These are phyloP conservation scores for Sebastes minor DNA, from an alignment of 2,797 vertebrate species.

Conservation along the genomic window DNA sequence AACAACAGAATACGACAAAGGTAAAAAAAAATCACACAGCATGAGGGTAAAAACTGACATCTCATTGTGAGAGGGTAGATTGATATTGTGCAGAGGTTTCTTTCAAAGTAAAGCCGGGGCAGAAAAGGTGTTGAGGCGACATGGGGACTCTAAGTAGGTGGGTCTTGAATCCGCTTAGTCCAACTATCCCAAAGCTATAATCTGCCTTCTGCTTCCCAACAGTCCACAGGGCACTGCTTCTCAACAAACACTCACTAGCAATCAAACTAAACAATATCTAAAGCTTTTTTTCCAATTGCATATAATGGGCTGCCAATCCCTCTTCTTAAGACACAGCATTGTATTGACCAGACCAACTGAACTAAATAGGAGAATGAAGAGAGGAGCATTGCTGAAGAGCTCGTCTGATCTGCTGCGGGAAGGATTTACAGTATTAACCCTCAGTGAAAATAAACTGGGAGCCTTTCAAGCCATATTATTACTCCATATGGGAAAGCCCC, in stretches of 20 bases:
- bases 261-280: not conserved
- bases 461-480: constrained; percentile 58
- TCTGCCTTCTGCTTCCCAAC: constrained; percentile 60
- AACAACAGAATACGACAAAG: not conserved
- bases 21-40: too few relatives aligned
- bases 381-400: constrained; percentile 18
- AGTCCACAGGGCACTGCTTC: constrained; percentile 13
- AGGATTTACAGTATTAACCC: constrained; percentile 72
- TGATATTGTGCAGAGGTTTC: not conserved
- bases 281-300: constrained; percentile 8
- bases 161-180: constrained; percentile 68
- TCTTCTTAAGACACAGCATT: not conserved
- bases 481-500: constrained; percentile 31
- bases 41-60: not conserved
- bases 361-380: not conserved
- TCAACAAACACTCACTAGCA: constrained; percentile 7
- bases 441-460: constrained; percentile 56
- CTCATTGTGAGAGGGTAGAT: not conserved
- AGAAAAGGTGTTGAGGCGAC: constrained; percentile 52
- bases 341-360: constrained; percentile 10
- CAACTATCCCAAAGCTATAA: constrained; percentile 56
- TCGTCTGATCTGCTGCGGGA: constrained; percentile 27
- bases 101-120: constrained; percentile 5
- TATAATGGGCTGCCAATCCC: not conserved
- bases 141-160: constrained; percentile 40